A percentile compares a stretch with the other conserved stretches of the same genome.
phyloP scores from a whole-genome alignment of 2,113 vertebrate genomes.

The Sinosuthora webbiana region DNA sequence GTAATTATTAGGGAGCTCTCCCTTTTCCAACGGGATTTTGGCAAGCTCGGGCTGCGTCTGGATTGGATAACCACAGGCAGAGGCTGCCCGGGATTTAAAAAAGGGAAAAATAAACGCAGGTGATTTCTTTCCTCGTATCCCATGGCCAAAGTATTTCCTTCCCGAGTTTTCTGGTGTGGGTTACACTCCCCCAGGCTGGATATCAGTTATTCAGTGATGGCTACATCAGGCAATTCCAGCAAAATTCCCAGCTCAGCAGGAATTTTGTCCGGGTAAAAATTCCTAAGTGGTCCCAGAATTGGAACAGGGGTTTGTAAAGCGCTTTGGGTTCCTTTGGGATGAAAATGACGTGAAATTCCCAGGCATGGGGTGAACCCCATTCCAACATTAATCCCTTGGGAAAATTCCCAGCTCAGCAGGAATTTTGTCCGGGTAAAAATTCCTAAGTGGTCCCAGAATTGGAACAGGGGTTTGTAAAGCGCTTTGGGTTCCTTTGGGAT shows the following conservation, averaged over 20 bases:
- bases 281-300: no score
- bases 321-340: no score
- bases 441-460: no score
- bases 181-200: background rate
- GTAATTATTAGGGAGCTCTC: background rate
- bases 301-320: no score
- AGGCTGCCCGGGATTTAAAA: background rate
- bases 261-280: no score
- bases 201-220: background rate
- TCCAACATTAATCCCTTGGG: no score
- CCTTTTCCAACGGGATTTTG: conserved; percentile 2
- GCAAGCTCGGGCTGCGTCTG: background rate
- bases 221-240: background rate
- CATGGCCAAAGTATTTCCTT: background rate
- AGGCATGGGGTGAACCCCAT: no score
- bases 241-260: background rate
- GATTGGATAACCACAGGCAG: background rate
- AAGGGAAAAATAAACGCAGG: background rate
- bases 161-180: background rate
- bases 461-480: no score
- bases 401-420: background rate
- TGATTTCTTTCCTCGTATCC: background rate
- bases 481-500: no score
- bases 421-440: no score
- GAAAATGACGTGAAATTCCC: no score